phyloP scores from a whole-genome alignment of 2,888 invertebrate species.

The Branchipolynoe longqiensis region DNA sequence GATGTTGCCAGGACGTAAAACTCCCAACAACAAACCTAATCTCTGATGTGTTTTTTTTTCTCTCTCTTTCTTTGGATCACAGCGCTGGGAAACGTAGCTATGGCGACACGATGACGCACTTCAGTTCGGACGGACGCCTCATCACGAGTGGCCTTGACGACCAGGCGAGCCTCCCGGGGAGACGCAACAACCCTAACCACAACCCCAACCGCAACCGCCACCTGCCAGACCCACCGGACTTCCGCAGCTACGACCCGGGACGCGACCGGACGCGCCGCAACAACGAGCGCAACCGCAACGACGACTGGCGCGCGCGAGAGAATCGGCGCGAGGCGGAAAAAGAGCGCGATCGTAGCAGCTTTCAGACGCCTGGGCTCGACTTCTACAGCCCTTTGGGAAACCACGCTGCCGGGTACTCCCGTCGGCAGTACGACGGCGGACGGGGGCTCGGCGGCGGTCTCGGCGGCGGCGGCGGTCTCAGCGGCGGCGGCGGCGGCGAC shows the following conservation, averaged over 20 bases:
- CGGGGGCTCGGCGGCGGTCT: background rate
- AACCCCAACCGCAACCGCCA: conserved; percentile 1
- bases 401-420: background rate
- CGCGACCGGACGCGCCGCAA: conserved; percentile 13
- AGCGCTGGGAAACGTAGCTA: conserved; percentile 4
- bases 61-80: background rate
- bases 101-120: conserved; percentile 44
- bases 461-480: background rate
- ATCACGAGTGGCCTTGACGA: background rate
- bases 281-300: background rate
- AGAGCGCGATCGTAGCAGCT: conserved; percentile 2
- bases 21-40: too few relatives aligned
- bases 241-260: conserved; percentile 30
- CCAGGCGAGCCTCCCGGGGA: background rate
- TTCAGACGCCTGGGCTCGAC: too few relatives aligned
- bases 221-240: background rate
- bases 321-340: background rate
- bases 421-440: conserved; percentile 19
- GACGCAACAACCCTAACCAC: too few relatives aligned
- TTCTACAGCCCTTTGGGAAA: background rate
- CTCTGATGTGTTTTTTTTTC: too few relatives aligned
- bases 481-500: background rate
- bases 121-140: conserved; percentile 34
- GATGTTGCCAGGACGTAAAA: too few relatives aligned
- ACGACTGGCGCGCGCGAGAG: conserved; percentile 28